phyloP scores from a whole-genome alignment of 92 coral and sea anemone species.

The Meandrina meandrites region DNA sequence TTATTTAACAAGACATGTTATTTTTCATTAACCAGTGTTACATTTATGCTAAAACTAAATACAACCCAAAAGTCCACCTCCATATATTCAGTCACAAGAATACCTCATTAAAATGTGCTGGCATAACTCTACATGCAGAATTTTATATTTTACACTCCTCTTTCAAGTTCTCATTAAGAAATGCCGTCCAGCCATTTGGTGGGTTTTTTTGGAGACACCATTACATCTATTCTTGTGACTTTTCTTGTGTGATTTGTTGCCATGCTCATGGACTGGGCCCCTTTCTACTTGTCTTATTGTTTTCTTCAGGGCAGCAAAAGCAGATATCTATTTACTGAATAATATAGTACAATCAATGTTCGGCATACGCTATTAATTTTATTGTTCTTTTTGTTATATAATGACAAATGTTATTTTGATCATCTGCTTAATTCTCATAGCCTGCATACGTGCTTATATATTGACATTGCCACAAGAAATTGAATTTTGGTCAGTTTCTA shows the following conservation, averaged over 20 bases:
- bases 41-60: too few relatives aligned
- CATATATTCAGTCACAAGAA: too few relatives aligned
- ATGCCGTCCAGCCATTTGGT: conserved; percentile 15
- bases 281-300: conserved; percentile 9
- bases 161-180: not conserved
- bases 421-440: not conserved
- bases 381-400: not conserved
- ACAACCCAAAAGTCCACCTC: too few relatives aligned
- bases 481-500: not conserved
- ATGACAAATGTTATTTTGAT: not conserved
- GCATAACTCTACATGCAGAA: not conserved
- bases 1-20: not conserved
- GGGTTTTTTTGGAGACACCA: conserved; percentile 15
- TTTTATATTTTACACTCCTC: not conserved
- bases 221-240: not conserved
- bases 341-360: not conserved
- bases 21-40: not conserved
- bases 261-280: not conserved
- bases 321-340: conserved; percentile 16
- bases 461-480: not conserved
- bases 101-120: too few relatives aligned
- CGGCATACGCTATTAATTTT: not conserved
- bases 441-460: not conserved
- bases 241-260: not conserved
- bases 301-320: conserved; percentile 24